These are phyloP conservation scores for Epizoanthus stellaris DNA, from an alignment of 92 coral and sea anemone genomes.

Conservation along the genomic window DNA sequence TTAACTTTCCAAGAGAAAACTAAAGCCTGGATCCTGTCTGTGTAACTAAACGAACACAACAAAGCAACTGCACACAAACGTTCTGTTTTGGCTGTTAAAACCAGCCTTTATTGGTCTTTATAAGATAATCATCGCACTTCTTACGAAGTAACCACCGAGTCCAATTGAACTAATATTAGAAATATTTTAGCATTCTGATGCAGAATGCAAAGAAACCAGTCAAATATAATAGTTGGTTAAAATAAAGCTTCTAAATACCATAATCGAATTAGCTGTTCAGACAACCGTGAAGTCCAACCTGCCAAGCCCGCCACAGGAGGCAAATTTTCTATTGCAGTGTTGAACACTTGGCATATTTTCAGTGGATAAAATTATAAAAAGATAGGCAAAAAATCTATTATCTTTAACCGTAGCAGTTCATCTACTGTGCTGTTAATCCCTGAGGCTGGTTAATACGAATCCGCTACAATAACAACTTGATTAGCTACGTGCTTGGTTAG, in stretches of 20 bases:
- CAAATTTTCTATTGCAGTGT: not conserved
- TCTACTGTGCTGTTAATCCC: not conserved
- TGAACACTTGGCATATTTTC: not conserved
- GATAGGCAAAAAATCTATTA: not conserved
- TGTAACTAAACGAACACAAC: too few species aligned
- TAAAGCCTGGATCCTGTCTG: too few species aligned
- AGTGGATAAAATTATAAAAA: not conserved
- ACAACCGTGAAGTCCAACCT: slow-evolving; percentile 1
- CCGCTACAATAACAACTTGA: not conserved
- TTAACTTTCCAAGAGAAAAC: too few species aligned
- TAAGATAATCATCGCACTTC: slow-evolving; percentile 21
- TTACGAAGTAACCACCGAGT: slow-evolving; percentile 51
- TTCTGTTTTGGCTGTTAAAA: not conserved
- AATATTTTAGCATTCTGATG: slow-evolving; percentile 32
- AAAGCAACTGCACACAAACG: too few species aligned
- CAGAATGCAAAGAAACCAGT: slow-evolving; percentile 28
- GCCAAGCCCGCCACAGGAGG: slow-evolving; percentile 30
- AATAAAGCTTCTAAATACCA: slow-evolving; percentile 19
- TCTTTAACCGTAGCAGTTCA: not conserved
- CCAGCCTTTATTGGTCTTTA: slow-evolving; percentile 11
- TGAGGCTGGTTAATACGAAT: slow-evolving; percentile 1
- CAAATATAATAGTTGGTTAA: slow-evolving; percentile 32
- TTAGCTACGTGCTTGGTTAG: too few species aligned
- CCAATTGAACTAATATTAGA: slow-evolving; percentile 40
- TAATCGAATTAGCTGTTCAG: slow-evolving; percentile 6